Evolutionary conservation across 1,140 invertebrate genomes (phyloP).

Genomic region (Anoplophora glabripennis): DNA sequence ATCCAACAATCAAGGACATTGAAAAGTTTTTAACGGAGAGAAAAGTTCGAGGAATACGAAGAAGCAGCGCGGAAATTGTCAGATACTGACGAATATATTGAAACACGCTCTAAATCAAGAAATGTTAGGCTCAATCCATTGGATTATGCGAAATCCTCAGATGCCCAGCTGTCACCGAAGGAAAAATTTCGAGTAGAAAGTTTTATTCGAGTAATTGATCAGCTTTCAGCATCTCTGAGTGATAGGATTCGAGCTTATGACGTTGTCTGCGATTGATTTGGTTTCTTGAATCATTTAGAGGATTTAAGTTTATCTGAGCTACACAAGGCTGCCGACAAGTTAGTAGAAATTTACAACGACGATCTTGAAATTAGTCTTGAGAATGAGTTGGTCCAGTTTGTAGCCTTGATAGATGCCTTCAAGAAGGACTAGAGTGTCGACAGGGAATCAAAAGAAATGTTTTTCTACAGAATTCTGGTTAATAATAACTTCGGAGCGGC

Average conservation of each 20-base stretch:
- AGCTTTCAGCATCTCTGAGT: slow-evolving; percentile 18
- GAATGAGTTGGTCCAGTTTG: background rate
- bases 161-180: background rate
- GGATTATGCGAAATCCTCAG: background rate
- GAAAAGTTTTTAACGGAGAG: slow-evolving; percentile 4
- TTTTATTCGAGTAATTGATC: slow-evolving; percentile 19
- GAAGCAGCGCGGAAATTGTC: background rate
- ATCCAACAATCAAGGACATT: slow-evolving; percentile 7
- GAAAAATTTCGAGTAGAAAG: background rate
- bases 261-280: background rate
- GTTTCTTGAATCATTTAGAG: background rate
- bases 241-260: slow-evolving; percentile 11
- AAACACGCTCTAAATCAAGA: slow-evolving; percentile 4
- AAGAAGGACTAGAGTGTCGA: background rate
- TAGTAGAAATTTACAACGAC: slow-evolving; percentile 1
- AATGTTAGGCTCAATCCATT: background rate
- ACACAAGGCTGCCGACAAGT: background rate
- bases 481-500: no score
- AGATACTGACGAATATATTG: background rate
- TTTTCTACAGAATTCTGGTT: slow-evolving; percentile 7
- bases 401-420: slow-evolving; percentile 1
- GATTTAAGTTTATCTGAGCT: background rate
- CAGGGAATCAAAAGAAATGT: background rate
- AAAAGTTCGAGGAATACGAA: slow-evolving; percentile 1
- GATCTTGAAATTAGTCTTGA: background rate